Evolutionary conservation across 2,888 invertebrate species (phyloP).

Genomic region (Drosophila histrio): DNA sequence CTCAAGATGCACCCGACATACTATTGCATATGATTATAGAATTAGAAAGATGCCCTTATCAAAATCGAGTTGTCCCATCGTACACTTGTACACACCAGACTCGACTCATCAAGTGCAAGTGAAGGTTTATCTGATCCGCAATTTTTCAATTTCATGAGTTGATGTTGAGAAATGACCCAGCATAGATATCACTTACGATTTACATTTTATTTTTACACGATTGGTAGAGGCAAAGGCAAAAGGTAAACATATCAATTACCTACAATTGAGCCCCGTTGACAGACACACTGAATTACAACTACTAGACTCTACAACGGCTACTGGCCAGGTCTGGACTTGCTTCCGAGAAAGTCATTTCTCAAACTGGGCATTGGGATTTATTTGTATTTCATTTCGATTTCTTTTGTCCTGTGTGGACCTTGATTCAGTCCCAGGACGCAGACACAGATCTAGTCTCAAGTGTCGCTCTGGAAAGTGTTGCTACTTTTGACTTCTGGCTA

Average conservation of each 20-base stretch:
- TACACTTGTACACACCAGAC: conserved; percentile 17
- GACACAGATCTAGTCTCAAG: conserved; percentile 51
- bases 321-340: conserved; percentile 23
- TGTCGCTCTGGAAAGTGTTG: conserved; percentile 60
- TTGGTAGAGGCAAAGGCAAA: conserved; percentile 27
- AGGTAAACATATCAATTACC: conserved; percentile 79
- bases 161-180: conserved; percentile 71
- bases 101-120: conserved; percentile 19
- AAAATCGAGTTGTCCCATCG: neutral
- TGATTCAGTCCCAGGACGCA: conserved; percentile 1
- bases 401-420: conserved; percentile 55
- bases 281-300: conserved; percentile 42
- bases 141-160: conserved; percentile 75
- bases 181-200: conserved; percentile 71
- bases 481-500: conserved; percentile 75
- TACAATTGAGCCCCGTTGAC: conserved; percentile 68
- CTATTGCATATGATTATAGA: conserved; percentile 20
- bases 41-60: conserved; percentile 16
- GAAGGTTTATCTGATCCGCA: conserved; percentile 66
- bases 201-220: conserved; percentile 67
- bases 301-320: conserved; percentile 16
- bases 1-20: neutral
- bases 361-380: conserved; percentile 69
- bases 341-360: conserved; percentile 77
- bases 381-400: conserved; percentile 79